phyloP scores from a whole-genome alignment of 2,888 invertebrate genomes.

The Drosophila yooni region DNA sequence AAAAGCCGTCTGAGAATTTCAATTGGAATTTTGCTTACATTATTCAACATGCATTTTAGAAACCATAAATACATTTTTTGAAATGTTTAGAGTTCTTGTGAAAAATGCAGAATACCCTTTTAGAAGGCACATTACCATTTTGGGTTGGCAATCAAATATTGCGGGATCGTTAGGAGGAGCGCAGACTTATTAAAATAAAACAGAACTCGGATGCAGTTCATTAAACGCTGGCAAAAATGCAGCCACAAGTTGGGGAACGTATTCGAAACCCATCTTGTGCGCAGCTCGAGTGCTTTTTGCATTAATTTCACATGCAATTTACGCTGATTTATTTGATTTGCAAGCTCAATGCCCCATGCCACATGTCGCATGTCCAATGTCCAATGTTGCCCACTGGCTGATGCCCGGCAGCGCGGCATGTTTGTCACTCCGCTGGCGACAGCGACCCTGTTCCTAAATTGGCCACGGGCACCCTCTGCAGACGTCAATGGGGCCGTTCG shows the following conservation, averaged over 20 bases:
- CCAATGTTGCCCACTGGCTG: constrained; percentile 10
- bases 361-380: constrained; percentile 3
- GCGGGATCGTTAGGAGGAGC: constrained; percentile 6
- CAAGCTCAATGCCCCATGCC: constrained; percentile 46
- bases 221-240: constrained; percentile 27
- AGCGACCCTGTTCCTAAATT: constrained; percentile 63
- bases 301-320: constrained; percentile 82
- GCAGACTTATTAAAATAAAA: constrained; percentile 34
- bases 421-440: constrained; percentile 62
- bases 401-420: constrained; percentile 46
- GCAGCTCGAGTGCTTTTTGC: constrained; percentile 62
- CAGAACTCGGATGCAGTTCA: constrained; percentile 33
- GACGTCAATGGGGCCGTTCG: constrained; percentile 51
- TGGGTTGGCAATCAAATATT: background rate
- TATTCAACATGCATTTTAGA: background rate
- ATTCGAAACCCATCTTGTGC: constrained; percentile 24
- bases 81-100: background rate
- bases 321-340: constrained; percentile 82
- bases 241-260: background rate
- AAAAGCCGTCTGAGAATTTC: background rate
- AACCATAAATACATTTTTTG: background rate
- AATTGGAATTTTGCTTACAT: background rate
- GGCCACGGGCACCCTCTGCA: constrained; percentile 53
- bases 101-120: background rate
- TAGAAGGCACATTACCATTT: background rate